These are phyloP conservation scores for Charina bottae DNA, from an alignment of 2,113 vertebrate species.

Conservation along the genomic window DNA sequence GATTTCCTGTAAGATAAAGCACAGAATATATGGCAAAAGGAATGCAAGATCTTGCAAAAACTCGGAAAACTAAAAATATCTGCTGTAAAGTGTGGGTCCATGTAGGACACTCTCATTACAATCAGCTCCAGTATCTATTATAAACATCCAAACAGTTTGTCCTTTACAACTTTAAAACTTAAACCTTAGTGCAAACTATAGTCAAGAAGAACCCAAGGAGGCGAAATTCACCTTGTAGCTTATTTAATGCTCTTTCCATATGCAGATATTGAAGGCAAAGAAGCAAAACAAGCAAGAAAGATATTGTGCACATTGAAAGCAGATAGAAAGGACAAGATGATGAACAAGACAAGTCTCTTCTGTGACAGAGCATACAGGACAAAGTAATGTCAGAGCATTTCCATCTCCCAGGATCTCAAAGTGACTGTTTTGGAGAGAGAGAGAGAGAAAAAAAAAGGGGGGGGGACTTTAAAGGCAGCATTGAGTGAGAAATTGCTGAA, in stretches of 20 bases:
- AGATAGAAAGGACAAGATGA: background rate
- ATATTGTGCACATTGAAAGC: background rate
- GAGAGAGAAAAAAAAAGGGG: too few relatives aligned
- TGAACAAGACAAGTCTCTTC: background rate
- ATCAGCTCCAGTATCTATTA: background rate
- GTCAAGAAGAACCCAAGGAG: background rate
- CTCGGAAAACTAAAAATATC: background rate
- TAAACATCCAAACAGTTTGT: background rate
- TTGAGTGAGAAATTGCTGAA: background rate
- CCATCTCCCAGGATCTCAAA: background rate
- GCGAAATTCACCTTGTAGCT: background rate
- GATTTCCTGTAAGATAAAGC: slow-evolving; percentile 84
- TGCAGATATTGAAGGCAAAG: background rate
- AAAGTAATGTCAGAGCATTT: background rate
- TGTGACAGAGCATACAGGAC: background rate
- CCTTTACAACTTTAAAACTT: background rate
- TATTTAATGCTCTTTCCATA: background rate
- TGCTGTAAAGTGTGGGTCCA: background rate
- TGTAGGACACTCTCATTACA: background rate
- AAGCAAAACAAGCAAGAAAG: background rate
- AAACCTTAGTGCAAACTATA: background rate
- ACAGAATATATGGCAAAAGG: slow-evolving; percentile 35
- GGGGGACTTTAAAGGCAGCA: background rate
- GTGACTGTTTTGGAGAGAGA: background rate
- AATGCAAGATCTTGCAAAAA: slow-evolving; percentile 9